Percentiles rank a stretch among this genome's conserved stretches.
Evolutionary conservation across 2,113 vertebrate genomes (phyloP).

Genomic region (Etheostoma spectabile): DNA sequence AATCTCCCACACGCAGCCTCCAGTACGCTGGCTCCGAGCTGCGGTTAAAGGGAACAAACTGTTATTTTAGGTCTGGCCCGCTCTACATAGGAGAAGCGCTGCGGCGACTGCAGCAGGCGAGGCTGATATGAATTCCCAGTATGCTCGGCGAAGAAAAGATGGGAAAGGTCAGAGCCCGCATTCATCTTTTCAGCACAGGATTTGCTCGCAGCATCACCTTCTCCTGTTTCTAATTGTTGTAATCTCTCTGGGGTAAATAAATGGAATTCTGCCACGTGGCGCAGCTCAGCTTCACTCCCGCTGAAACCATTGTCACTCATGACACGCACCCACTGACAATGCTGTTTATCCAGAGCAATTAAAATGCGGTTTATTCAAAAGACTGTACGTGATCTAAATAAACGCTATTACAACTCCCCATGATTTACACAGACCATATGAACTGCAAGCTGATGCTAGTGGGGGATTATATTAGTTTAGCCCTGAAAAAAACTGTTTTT

Average conservation of each 20-base stretch:
- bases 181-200: conserved; percentile 62
- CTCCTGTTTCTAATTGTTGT: conserved; percentile 3
- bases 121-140: conserved; percentile 64
- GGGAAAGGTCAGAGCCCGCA: conserved; percentile 69
- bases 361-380: conserved; percentile 37
- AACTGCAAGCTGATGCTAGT: conserved; percentile 5
- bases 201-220: conserved; percentile 62
- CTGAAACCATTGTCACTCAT: conserved; percentile 48
- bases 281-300: conserved; percentile 36
- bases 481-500: conserved; percentile 43
- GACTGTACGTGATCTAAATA: conserved; percentile 21
- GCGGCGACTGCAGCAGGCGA: conserved; percentile 26
- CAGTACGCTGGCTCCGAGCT: conserved; percentile 4
- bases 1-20: background rate
- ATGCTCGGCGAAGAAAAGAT: conserved; percentile 45
- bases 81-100: conserved; percentile 45
- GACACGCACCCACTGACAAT: conserved; percentile 14
- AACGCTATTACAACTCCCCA: conserved; percentile 1
- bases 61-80: conserved; percentile 54
- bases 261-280: conserved; percentile 46
- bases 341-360: conserved; percentile 43
- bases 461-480: conserved; percentile 36
- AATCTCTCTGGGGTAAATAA: conserved; percentile 47
- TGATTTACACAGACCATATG: conserved; percentile 29
- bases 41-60: conserved; percentile 34